Conservation (phyloP, 2,113 vertebrate genomes). For the Pseudopodoces humilis region DNA sequence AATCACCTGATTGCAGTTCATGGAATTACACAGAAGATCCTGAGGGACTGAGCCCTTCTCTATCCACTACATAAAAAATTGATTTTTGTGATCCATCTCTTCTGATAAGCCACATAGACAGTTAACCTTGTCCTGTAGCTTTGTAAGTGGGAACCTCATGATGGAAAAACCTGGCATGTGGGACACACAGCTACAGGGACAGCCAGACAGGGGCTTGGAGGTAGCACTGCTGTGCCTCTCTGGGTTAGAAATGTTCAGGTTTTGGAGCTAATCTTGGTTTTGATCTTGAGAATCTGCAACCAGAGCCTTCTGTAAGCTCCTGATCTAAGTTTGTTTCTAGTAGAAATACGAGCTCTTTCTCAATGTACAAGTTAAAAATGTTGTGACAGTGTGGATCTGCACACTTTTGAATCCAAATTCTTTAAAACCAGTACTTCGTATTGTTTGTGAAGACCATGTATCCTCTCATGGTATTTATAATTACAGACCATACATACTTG, state of each 20-base stretch:
- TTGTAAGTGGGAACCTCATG: rapidly evolving
- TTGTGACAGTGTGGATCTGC: neutral
- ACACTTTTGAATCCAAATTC: neutral
- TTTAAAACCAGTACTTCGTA: neutral
- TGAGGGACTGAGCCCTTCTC: neutral
- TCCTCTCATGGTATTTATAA: neutral
- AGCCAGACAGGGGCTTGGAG: neutral
- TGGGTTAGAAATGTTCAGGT: neutral
- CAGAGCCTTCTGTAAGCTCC: neutral
- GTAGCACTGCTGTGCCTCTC: neutral
- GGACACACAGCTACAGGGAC: neutral
- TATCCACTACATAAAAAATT: neutral
- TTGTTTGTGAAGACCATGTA: neutral
- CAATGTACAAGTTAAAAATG: neutral
- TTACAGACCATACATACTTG: neutral
- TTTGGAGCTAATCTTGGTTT: neutral
- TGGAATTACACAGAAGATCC: neutral
- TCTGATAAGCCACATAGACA: neutral
- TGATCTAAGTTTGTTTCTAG: neutral
- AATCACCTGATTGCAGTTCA: neutral
- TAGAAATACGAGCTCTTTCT: neutral
- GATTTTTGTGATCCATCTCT: neutral
- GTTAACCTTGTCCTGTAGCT: neutral
- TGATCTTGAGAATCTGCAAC: neutral
- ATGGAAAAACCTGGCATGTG: neutral